Base-by-base conservation (phyloP, 2,797 vertebrate species). In the Chaenodraco wilsoni region DNA sequence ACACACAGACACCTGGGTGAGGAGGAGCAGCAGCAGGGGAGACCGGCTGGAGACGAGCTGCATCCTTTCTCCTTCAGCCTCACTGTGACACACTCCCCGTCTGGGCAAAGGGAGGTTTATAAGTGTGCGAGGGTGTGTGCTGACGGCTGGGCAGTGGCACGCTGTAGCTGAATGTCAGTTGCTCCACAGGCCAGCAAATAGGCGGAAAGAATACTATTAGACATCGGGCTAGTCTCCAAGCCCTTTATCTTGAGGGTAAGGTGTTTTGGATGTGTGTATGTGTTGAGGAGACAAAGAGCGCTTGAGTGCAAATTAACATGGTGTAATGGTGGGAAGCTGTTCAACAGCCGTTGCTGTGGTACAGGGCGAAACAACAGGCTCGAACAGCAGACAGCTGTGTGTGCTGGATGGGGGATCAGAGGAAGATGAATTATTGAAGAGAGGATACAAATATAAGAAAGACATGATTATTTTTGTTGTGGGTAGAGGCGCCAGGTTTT, bases 271-370 rank as follows among this genome's bases (percentile, higher is more conserved):
- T 81, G 76, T 86, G 88, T 90, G 86, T 83, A 72, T 89, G 86
- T 74, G 85, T 71, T 71, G 72, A 77, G 71, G 75, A 91, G 87
- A 90, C 85, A 84, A 83, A 90, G 87, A 88, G 79, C 86, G 83
- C 66, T 61, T 79, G 83, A 89, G 88, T 73, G 86, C 68, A 85
- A 90, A 88, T 82, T 84, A 92, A 92, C 74, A 74, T 85, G 92
- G 87, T 85, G 90, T 93, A 92, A 93, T 91, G 83, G 65, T 89
- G 91, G 92, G 92, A 93, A 92, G 86, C 83, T 54, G 87, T 90
- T 94, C 90, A 94, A 93, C 81, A 93, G 81, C 82, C 75, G 84
- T 90, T 91, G 88, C 88, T 84, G 79, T 69, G 80, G 84, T 86
- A 83, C 68, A 50, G 27, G 55, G 63, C 62, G 72, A 62, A 86